Conservation (phyloP, 2,797 vertebrate genomes). For the Neosilurus mollespiculum region DNA sequence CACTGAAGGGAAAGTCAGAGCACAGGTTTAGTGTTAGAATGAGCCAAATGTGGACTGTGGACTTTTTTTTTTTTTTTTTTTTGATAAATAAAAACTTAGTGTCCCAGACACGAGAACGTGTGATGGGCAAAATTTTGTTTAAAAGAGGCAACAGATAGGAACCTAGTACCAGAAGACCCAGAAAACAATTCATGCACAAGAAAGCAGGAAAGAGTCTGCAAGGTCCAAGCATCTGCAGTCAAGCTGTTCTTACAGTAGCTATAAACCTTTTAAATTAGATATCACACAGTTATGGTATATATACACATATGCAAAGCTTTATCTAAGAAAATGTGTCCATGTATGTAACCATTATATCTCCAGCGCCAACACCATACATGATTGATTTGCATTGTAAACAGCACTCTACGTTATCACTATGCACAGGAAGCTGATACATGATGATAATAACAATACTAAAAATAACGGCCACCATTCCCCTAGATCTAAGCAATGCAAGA, state of each 20-base stretch:
- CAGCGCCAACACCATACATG: slow-evolving; percentile 39
- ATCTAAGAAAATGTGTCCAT: slow-evolving; percentile 14
- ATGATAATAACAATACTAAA: neutral
- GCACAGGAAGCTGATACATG: slow-evolving; percentile 25
- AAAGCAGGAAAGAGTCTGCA: slow-evolving; percentile 17
- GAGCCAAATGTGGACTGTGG: neutral
- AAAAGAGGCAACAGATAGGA: slow-evolving; percentile 22
- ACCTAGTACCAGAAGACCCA: neutral
- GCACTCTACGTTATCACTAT: slow-evolving; percentile 31
- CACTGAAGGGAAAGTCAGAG: slow-evolving; percentile 72
- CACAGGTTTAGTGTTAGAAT: neutral
- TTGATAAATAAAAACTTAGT: neutral
- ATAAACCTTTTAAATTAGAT: neutral
- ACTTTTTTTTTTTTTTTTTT: neutral
- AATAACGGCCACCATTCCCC: slow-evolving; percentile 25
- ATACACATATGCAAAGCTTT: slow-evolving; percentile 19
- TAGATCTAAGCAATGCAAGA: slow-evolving; percentile 47
- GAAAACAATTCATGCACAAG: slow-evolving; percentile 9
- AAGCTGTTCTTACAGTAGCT: slow-evolving; percentile 21
- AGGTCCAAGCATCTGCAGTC: slow-evolving; percentile 39
- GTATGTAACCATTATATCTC: slow-evolving; percentile 41
- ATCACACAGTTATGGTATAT: neutral
- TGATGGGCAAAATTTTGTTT: neutral
- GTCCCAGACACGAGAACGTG: slow-evolving; percentile 2
- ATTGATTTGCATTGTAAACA: slow-evolving; percentile 32